These are phyloP conservation scores for Spodoptera frugiperda DNA, from an alignment of 1,140 invertebrate species.

Conservation along the genomic window DNA sequence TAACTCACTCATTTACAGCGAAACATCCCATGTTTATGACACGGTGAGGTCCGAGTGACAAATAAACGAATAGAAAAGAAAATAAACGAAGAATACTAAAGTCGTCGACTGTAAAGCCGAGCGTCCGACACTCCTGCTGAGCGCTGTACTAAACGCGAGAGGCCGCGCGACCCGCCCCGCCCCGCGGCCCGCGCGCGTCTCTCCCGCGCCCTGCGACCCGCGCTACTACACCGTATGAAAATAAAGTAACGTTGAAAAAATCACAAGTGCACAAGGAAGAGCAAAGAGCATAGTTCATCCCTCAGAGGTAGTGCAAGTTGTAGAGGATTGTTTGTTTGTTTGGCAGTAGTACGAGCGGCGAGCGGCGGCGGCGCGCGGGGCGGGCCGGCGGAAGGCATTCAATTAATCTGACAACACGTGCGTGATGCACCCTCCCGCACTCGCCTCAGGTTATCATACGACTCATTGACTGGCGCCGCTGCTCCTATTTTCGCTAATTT, in stretches of 20 bases:
- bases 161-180: constrained; percentile 79
- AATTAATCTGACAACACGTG: constrained; percentile 81
- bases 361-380: constrained; percentile 28
- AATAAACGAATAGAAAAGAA: constrained; percentile 86
- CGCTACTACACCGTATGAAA: constrained; percentile 71
- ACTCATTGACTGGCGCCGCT: constrained; percentile 54
- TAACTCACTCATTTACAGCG: constrained; percentile 67
- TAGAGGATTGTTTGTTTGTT: constrained; percentile 56
- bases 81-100: constrained; percentile 85
- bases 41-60: constrained; percentile 69
- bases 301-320: constrained; percentile 51
- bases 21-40: constrained; percentile 69
- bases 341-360: constrained; percentile 47
- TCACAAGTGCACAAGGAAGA: constrained; percentile 62
- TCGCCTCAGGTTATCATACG: constrained; percentile 54
- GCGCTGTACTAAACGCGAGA: constrained; percentile 84
- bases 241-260: constrained; percentile 70
- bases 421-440: constrained; percentile 71
- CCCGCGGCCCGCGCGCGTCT: constrained; percentile 66
- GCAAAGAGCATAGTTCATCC: constrained; percentile 55
- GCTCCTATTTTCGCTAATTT: constrained; percentile 41
- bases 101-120: constrained; percentile 80
- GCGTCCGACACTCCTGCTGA: constrained; percentile 84
- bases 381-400: constrained; percentile 63
- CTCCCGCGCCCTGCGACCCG: constrained; percentile 76